Evolutionary conservation across 2,797 vertebrate genomes (phyloP), one percentile per base, ranked within the genome.

Genomic region (Alectoris magna): DNA sequence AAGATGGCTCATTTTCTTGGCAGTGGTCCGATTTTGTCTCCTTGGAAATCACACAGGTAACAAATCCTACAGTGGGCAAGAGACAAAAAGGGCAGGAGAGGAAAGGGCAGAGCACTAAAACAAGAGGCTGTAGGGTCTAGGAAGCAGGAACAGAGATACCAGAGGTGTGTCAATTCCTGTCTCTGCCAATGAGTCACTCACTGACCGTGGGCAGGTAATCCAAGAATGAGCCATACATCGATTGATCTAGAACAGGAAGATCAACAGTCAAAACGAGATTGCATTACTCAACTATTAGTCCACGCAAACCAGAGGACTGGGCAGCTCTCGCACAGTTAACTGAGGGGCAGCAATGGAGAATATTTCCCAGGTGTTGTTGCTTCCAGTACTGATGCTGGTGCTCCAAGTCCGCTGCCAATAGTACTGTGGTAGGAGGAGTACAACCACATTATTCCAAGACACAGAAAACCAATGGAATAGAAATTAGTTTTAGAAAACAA

Each of bases 211-310:
- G 36, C 48, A 85, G 59, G 60, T 77, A 53, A 71, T 68, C 82
- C 63, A 87, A 34, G 34, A 34, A 34, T 34, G 34, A 34, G 34
- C 34, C 34, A 34, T 34, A 34, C 34, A 34, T 34, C 34, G 34
- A 34, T 34, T 59, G 76, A 60, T 81, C 84, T 70, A 27, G 59
- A 91, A 70, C 85, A 91, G 85, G 91, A 92, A 91, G 79, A 31
- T 53, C 51, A 76, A 46, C 88, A 43, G 58, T 79, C 14, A 24
- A 49, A 88, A 68, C 39, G 64, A 51, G 82, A 14, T 34, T 70
- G 68, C 46, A n/a, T 88, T 73, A 68, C 90, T 77, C 88, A 77
- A 34, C 68, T 79, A 3, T 91, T 24, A 92, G 58, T 58, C 82
- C 71, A 16, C 49, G 24, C 39, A 43, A 36, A 19, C 8, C 63